Conservation (phyloP, 2,888 invertebrate species). For the Drosophila neotestacea region DNA sequence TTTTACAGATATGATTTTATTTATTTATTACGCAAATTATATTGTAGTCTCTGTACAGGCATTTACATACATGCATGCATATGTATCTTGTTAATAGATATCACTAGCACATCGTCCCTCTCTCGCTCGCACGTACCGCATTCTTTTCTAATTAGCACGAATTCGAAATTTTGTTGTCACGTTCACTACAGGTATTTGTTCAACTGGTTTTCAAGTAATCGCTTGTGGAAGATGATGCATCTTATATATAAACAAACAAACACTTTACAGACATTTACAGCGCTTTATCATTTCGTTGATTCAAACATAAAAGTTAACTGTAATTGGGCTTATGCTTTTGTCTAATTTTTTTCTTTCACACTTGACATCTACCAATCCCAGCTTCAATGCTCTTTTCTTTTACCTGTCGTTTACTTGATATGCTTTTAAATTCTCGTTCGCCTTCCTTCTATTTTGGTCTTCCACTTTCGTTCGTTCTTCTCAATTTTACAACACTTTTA, state of each 20-base stretch:
- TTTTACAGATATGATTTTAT: constrained; percentile 24
- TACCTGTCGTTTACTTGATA: constrained; percentile 67
- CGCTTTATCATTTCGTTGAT: constrained; percentile 34
- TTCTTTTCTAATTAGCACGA: constrained; percentile 77
- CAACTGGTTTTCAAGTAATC: constrained; percentile 36
- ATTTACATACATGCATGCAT: constrained; percentile 32
- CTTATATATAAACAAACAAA: constrained; percentile 35
- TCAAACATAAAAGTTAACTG: constrained; percentile 69
- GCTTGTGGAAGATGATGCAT: constrained; percentile 15
- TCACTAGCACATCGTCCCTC: constrained; percentile 33
- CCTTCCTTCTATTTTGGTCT: constrained; percentile 55
- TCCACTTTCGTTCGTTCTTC: constrained; percentile 62
- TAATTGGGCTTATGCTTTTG: constrained; percentile 53
- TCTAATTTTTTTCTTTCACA: constrained; percentile 57
- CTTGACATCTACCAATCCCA: constrained; percentile 57
- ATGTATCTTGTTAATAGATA: constrained; percentile 51
- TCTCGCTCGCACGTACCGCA: constrained; percentile 49
- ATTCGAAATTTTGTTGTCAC: constrained; percentile 61
- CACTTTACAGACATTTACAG: constrained; percentile 39
- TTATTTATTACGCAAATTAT: constrained; percentile 38
- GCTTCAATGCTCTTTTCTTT: constrained; percentile 45
- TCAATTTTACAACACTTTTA: constrained; percentile 67
- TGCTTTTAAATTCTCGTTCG: constrained; percentile 58
- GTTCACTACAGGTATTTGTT: constrained; percentile 36
- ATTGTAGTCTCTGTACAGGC: constrained; percentile 15